Evolutionary conservation across 2,888 invertebrate species (phyloP).

Genomic region (Patella pellucida): DNA sequence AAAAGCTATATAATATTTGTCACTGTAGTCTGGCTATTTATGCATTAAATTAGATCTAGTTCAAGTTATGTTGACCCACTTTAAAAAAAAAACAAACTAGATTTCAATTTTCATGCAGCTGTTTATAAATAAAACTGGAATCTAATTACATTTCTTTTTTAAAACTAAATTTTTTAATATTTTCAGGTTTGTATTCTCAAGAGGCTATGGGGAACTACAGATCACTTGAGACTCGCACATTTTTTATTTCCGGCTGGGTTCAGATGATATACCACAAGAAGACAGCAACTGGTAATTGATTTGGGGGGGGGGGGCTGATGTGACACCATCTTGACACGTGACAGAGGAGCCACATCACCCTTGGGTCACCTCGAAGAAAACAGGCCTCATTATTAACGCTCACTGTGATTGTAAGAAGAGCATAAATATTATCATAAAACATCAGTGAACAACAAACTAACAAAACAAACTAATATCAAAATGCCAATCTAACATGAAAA

Average conservation of each 20-base stretch:
- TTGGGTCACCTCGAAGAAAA: background rate
- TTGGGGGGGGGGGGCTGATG: too few species aligned
- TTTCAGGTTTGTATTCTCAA: slow-evolving; percentile 15
- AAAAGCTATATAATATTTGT: too few species aligned
- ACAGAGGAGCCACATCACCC: slow-evolving; percentile 19
- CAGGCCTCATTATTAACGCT: background rate
- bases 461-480: too few species aligned
- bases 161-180: slow-evolving; percentile 2
- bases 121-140: background rate
- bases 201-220: slow-evolving; percentile 18
- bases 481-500: too few species aligned
- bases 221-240: slow-evolving; percentile 3
- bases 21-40: too few species aligned
- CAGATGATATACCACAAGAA: slow-evolving; percentile 16
- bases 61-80: too few species aligned
- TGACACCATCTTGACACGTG: slow-evolving; percentile 10
- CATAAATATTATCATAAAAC: too few species aligned
- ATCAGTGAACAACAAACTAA: too few species aligned
- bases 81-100: too few species aligned
- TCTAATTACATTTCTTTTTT: background rate
- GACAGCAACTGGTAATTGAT: background rate
- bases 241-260: slow-evolving; percentile 16
- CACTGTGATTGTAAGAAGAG: too few species aligned
- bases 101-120: background rate
- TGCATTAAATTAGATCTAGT: too few species aligned